Evolutionary conservation across 2,888 invertebrate species (phyloP).

Genomic region (Drosophila atripex): DNA sequence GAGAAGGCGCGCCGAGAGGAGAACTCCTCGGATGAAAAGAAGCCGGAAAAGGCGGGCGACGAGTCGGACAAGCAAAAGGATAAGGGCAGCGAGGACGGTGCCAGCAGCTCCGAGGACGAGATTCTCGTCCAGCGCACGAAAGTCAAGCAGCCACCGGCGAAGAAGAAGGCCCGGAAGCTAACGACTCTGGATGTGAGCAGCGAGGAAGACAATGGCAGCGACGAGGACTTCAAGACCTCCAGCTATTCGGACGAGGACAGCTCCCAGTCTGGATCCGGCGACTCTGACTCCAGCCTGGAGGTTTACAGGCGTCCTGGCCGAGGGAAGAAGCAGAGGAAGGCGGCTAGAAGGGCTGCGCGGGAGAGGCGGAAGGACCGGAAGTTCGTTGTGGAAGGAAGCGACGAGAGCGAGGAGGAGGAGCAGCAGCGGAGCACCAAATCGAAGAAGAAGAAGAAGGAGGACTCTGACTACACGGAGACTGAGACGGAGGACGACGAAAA

Average conservation of each 20-base stretch:
- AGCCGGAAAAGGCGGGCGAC: conserved; percentile 63
- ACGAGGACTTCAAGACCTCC: conserved; percentile 94
- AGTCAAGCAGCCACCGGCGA: conserved; percentile 66
- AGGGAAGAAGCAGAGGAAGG: conserved; percentile 84
- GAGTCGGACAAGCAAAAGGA: conserved; percentile 37
- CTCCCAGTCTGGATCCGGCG: conserved; percentile 85
- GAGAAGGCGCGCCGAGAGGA: conserved; percentile 84
- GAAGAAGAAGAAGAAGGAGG: conserved; percentile 85
- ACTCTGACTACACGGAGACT: conserved; percentile 86
- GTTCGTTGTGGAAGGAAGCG: conserved; percentile 85
- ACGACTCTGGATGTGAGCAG: conserved; percentile 93
- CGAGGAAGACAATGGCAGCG: conserved; percentile 91
- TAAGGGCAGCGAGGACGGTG: conserved; percentile 42
- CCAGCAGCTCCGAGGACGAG: conserved; percentile 81
- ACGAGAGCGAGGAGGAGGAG: conserved; percentile 84
- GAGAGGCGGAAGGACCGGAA: conserved; percentile 82
- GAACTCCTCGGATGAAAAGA: conserved; percentile 57
- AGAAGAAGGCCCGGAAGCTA: conserved; percentile 89
- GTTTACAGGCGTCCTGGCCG: conserved; percentile 84
- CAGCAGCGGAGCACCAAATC: conserved; percentile 83
- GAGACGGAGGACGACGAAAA: conserved; percentile 86
- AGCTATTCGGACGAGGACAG: conserved; percentile 85
- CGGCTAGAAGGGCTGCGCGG: conserved; percentile 84
- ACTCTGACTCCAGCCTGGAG: conserved; percentile 85
- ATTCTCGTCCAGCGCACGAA: conserved; percentile 77